Conservation (phyloP, 2,888 invertebrate species). For the Nymphalis polychloros region DNA sequence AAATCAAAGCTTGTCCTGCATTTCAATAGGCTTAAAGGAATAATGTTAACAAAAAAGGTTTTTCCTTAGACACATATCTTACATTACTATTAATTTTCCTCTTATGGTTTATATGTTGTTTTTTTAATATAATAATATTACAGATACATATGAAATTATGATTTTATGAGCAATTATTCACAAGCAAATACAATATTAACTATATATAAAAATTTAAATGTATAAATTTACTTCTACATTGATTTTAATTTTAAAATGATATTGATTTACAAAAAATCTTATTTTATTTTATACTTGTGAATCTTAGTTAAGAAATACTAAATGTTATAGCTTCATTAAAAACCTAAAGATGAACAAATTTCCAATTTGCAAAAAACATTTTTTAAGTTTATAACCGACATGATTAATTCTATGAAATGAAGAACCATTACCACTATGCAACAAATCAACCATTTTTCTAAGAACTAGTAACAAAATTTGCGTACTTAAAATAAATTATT, state of each 20-base stretch:
- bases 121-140: background rate
- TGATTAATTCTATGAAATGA: background rate
- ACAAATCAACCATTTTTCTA: background rate
- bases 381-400: too few species aligned
- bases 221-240: background rate
- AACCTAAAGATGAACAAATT: too few species aligned
- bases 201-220: background rate
- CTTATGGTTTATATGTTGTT: background rate
- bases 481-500: background rate
- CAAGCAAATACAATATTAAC: background rate
- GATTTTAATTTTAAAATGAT: background rate
- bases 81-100: background rate
- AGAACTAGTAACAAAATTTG: background rate
- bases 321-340: too few species aligned
- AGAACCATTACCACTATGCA: background rate
- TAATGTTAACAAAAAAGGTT: background rate
- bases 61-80: background rate
- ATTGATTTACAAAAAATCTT: background rate
- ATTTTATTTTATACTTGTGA: too few species aligned
- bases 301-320: too few species aligned
- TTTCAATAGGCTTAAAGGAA: background rate
- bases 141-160: background rate
- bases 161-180: background rate
- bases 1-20: background rate
- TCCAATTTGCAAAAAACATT: too few species aligned